Conservation (phyloP, 2,113 vertebrate genomes). For the Catharus bicknelli region DNA sequence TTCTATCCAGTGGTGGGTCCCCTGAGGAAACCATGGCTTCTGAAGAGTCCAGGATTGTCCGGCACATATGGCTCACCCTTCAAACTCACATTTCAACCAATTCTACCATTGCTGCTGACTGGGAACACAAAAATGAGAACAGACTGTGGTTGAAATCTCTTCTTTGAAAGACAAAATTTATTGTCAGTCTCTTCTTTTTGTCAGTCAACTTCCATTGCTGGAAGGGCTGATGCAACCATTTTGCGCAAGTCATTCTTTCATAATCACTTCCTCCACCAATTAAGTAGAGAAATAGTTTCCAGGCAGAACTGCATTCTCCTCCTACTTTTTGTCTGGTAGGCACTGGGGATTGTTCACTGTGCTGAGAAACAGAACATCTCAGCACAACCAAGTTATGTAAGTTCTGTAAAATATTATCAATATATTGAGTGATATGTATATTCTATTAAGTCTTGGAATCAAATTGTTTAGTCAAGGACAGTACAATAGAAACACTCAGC, state of each 20-base stretch:
- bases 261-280: conserved; percentile 9
- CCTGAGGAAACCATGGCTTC: neutral
- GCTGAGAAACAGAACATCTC: neutral
- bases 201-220: neutral
- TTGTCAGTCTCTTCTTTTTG: neutral
- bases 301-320: neutral
- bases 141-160: neutral
- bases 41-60: neutral
- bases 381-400: neutral
- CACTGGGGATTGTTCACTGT: neutral
- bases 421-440: neutral
- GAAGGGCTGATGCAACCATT: conserved; percentile 2
- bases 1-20: neutral
- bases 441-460: neutral
- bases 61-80: rapidly evolving
- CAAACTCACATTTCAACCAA: neutral
- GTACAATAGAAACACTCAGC: neutral
- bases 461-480: neutral
- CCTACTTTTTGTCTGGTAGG: neutral
- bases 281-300: neutral
- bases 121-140: neutral
- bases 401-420: neutral
- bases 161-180: neutral
- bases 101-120: neutral
- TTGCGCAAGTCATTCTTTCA: conserved; percentile 15